Conservation (phyloP, 2,888 invertebrate genomes). For the Julus scandinavius region DNA sequence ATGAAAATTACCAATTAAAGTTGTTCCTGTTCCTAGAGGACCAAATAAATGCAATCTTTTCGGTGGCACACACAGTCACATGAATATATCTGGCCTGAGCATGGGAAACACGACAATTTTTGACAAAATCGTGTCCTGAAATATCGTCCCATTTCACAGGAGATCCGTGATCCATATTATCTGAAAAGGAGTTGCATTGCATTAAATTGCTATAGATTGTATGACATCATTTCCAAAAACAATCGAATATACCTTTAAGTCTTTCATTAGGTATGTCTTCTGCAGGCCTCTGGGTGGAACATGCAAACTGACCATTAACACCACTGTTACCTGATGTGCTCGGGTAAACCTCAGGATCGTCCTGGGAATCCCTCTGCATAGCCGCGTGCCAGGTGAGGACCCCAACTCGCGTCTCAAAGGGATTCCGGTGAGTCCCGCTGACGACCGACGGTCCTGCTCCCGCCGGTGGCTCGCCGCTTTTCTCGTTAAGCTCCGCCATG, state of each 20-base stretch:
- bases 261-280: slow-evolving; percentile 57
- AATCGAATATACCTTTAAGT: slow-evolving; percentile 69
- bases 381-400: no score
- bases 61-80: slow-evolving; percentile 90
- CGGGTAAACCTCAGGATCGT: no score
- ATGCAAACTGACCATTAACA: slow-evolving; percentile 76
- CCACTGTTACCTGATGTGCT: no score
- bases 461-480: no score
- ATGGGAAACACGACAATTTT: slow-evolving; percentile 97
- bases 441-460: no score
- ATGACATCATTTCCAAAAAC: not conserved
- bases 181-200: slow-evolving; percentile 61
- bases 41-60: slow-evolving; percentile 96
- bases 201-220: not conserved
- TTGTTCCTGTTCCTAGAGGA: slow-evolving; percentile 98
- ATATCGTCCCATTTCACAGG: slow-evolving; percentile 90
- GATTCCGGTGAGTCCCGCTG: no score
- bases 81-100: slow-evolving; percentile 93
- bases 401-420: no score
- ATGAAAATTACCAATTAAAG: slow-evolving; percentile 79
- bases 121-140: slow-evolving; percentile 91
- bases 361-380: no score
- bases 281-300: slow-evolving; percentile 72
- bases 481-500: no score
- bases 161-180: slow-evolving; percentile 84